phyloP scores from a whole-genome alignment of 2,888 invertebrate species.

The Pollenia amentaria region DNA sequence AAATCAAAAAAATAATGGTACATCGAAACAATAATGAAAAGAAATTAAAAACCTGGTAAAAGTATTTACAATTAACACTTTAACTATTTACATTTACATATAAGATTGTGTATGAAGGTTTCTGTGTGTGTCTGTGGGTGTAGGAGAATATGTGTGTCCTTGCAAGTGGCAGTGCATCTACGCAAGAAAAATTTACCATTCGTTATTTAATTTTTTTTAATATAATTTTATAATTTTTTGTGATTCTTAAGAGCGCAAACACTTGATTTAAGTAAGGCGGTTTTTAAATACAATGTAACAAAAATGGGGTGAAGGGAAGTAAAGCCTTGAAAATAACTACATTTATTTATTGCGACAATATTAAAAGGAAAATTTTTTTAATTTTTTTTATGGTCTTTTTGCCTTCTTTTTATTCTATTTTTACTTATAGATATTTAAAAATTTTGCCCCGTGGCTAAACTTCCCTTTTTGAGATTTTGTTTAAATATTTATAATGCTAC shows the following conservation, averaged over 20 bases:
- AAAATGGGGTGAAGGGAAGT: neutral
- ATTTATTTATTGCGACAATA: no score
- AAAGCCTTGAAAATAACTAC: no score
- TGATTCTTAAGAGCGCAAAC: neutral
- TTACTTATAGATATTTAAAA: no score
- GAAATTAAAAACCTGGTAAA: slow-evolving; percentile 55
- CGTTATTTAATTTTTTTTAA: neutral
- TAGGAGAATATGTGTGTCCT: neutral
- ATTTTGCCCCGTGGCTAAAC: neutral
- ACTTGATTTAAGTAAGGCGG: neutral
- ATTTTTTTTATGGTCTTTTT: no score
- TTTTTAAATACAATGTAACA: slow-evolving; percentile 7
- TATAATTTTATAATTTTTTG: neutral
- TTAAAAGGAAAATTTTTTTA: no score
- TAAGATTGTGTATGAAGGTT: no score
- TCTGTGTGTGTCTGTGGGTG: neutral
- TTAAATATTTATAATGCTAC: neutral
- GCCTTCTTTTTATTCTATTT: no score
- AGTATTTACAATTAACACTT: slow-evolving; percentile 72
- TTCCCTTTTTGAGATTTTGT: neutral
- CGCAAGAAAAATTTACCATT: neutral
- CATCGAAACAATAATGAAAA: slow-evolving; percentile 30
- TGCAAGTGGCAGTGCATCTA: neutral
- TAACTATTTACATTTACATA: slow-evolving; percentile 68
- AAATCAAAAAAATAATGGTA: slow-evolving; percentile 11